phyloP scores from a whole-genome alignment of 2,113 vertebrate species.

The Malurus alboscapulatus region DNA sequence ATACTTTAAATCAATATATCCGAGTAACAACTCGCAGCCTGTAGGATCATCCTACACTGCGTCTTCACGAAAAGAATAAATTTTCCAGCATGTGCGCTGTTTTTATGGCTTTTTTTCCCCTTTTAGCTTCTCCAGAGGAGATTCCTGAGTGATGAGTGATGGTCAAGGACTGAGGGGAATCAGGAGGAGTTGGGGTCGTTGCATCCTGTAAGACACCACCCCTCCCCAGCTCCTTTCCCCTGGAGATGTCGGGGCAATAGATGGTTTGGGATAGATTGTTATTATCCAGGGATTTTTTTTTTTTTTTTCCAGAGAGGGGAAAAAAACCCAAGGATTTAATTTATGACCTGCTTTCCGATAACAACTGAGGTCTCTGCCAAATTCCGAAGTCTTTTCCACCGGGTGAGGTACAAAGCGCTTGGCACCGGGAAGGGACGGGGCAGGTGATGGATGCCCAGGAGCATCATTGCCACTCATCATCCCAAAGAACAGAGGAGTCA shows the following conservation, averaged over 20 bases:
- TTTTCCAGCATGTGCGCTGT: background rate
- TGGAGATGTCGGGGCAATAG: accelerated
- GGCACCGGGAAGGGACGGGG: background rate
- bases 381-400: background rate
- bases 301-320: background rate
- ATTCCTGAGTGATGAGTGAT: background rate
- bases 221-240: background rate
- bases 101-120: background rate
- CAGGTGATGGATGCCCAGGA: background rate
- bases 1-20: slow-evolving; percentile 73
- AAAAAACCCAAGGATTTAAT: background rate
- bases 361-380: background rate
- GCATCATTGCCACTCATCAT: background rate
- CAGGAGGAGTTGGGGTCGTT: background rate
- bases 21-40: slow-evolving; percentile 64
- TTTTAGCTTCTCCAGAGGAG: background rate
- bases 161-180: background rate
- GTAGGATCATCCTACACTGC: slow-evolving; percentile 38
- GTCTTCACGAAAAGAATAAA: background rate
- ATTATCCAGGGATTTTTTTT: background rate
- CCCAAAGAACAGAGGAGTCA: background rate
- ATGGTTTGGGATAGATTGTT: background rate
- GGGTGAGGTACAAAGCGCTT: background rate
- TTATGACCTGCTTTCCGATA: background rate
- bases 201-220: accelerated